Evolutionary conservation across 2,888 invertebrate species (phyloP), one percentile per base, ranked within the genome.

Genomic region (Phortica magna): DNA sequence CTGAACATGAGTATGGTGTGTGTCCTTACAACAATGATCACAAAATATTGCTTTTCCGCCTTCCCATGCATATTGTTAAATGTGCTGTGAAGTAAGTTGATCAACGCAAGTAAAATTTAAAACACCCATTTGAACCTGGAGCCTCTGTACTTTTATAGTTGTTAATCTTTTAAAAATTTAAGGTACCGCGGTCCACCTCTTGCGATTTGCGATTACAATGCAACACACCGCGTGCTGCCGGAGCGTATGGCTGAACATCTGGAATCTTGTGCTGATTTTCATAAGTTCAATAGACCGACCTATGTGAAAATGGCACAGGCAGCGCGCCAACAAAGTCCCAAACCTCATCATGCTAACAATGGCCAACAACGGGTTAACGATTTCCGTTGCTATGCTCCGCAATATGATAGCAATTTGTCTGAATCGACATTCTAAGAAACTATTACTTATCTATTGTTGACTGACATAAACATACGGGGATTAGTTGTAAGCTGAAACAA

Each of bases 161-260:
- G 53, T 88, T 88, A 17, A 19, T 22, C 0, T n/a, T 12, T 57
- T 22, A 73, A 70, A 6, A 80, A 76, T 10, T 12, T 12, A 9
- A 48, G 48, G 14, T 86, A 88, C 68, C 22, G 0, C 0, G 87
- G 85, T 0, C 90, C 89, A 1, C 87, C 89, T 5, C 59, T 91
- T 73, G 83, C 85, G 7, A 84, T 82, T 6, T 91, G 91, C 67
- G 84, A 89, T 17, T 92, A 88, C 75, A 91, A 92, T 79, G 91
- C 91, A n/a, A 88, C 89, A 0, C 91, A 91, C 67, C 83, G 89
- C 3, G 81, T 91, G 0, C 85, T 81, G 2, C 19, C 55, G 0
- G 84, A 82, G 0, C 55, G 77, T 19, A 89, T 92, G 91, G 77
- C 80, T 6, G 48, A 78, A 0, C 91, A 91, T 68, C 78, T 91